Percentiles rank a stretch among this genome's conserved stretches.
Conservation (phyloP, 2,888 invertebrate species). For the Monopis laevigella region DNA sequence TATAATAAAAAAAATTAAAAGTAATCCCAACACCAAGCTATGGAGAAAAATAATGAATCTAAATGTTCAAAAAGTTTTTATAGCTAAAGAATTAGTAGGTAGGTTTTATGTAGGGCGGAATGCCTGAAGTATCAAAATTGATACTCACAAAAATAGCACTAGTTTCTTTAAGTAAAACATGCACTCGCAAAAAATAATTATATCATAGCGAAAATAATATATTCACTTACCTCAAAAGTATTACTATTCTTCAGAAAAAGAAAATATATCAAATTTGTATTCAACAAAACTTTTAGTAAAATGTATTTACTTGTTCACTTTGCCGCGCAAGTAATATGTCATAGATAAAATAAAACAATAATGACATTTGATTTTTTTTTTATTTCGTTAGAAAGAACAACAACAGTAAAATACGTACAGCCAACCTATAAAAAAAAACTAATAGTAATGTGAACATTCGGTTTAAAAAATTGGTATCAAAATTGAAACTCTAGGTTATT, state of each 20-base stretch:
- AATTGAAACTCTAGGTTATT: constrained; percentile 3
- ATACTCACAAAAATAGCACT: constrained; percentile 25
- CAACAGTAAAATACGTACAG: constrained; percentile 12
- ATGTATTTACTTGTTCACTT: constrained; percentile 20
- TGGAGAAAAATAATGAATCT: constrained; percentile 23
- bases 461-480: background rate
- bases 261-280: constrained; percentile 24
- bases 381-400: constrained; percentile 8
- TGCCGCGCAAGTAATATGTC: constrained; percentile 20
- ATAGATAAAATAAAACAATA: constrained; percentile 13
- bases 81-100: constrained; percentile 24
- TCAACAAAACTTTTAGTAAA: constrained; percentile 26
- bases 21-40: constrained; percentile 25
- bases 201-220: constrained; percentile 25
- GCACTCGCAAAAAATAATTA: constrained; percentile 24
- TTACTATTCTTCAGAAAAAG: constrained; percentile 24
- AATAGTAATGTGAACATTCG: constrained; percentile 1
- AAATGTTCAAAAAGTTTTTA: constrained; percentile 14
- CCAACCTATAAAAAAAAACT: constrained; percentile 12
- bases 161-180: constrained; percentile 26
- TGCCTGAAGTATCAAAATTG: constrained; percentile 24
- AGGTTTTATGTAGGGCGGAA: constrained; percentile 24
- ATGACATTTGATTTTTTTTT: constrained; percentile 12
- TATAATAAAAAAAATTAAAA: constrained; percentile 24
- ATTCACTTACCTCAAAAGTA: constrained; percentile 26